Conservation (phyloP, 2,113 vertebrate species). For the Nannobrachium achirus region DNA sequence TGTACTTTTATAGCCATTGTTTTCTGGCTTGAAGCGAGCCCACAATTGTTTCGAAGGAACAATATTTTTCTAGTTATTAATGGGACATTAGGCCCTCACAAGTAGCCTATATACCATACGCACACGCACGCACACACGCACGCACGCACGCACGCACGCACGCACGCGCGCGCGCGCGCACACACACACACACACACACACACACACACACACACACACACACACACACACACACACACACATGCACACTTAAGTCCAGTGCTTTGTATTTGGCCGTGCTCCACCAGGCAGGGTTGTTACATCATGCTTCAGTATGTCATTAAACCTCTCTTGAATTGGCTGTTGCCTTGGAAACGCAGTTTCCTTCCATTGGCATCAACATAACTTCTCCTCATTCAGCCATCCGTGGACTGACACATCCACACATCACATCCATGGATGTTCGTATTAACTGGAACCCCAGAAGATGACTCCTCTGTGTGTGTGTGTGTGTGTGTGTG, state of each 20-base stretch:
- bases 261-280: background rate
- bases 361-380: conserved; percentile 26
- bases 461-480: background rate
- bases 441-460: background rate
- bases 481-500: too few species aligned
- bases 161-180: too few species aligned
- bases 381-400: conserved; percentile 11
- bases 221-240: background rate
- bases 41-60: too few species aligned
- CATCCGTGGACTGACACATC: conserved; percentile 24
- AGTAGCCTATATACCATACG: too few species aligned
- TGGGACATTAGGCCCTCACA: too few species aligned
- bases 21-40: too few species aligned
- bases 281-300: conserved; percentile 21
- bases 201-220: background rate
- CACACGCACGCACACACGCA: too few species aligned
- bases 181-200: background rate
- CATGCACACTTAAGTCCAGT: background rate
- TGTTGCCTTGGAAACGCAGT: conserved; percentile 61
- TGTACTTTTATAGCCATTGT: too few species aligned
- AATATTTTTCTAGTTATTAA: too few species aligned
- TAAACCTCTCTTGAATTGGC: conserved; percentile 53
- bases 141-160: background rate
- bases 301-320: conserved; percentile 46
- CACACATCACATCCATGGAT: conserved; percentile 6